phyloP scores from a whole-genome alignment of 1,140 invertebrate genomes.

The Eupeodes corollae region DNA sequence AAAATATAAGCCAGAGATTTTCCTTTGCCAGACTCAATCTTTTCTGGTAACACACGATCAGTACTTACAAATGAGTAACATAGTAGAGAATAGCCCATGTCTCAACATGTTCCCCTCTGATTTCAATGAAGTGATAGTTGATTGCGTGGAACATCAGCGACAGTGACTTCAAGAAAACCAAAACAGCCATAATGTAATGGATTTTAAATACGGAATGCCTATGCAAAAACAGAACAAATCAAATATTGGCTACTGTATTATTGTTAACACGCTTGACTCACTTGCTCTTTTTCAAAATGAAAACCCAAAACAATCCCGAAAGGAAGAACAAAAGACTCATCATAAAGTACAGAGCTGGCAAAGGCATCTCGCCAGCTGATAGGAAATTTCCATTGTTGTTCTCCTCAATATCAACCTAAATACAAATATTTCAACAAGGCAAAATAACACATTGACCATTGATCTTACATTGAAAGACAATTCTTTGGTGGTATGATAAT shows the following conservation, averaged over 20 bases:
- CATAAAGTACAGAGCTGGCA: constrained; percentile 84
- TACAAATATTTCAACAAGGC: neutral
- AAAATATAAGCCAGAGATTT: too few species aligned
- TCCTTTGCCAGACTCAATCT: too few species aligned
- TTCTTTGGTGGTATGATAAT: constrained; percentile 36
- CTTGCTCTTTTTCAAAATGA: constrained; percentile 75
- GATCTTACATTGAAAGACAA: constrained; percentile 37
- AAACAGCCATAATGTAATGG: constrained; percentile 91
- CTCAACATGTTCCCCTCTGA: constrained; percentile 86
- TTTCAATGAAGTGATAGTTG: constrained; percentile 93
- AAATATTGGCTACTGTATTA: neutral
- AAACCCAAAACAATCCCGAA: constrained; percentile 84
- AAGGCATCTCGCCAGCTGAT: constrained; percentile 94
- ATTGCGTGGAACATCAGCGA: constrained; percentile 92
- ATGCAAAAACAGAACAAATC: constrained; percentile 19
- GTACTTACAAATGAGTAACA: constrained; percentile 80
- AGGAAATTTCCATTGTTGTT: constrained; percentile 80
- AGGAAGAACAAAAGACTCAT: constrained; percentile 85
- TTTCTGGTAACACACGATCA: constrained; percentile 3
- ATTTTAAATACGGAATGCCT: constrained; percentile 87
- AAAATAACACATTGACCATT: constrained; percentile 2
- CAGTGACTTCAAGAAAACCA: constrained; percentile 86
- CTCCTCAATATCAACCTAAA: constrained; percentile 70
- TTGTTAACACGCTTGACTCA: constrained; percentile 32
- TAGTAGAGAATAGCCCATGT: constrained; percentile 97